Evolutionary conservation across 1,140 invertebrate species (phyloP).

Genomic region (Aporrectodea caliginosa): DNA sequence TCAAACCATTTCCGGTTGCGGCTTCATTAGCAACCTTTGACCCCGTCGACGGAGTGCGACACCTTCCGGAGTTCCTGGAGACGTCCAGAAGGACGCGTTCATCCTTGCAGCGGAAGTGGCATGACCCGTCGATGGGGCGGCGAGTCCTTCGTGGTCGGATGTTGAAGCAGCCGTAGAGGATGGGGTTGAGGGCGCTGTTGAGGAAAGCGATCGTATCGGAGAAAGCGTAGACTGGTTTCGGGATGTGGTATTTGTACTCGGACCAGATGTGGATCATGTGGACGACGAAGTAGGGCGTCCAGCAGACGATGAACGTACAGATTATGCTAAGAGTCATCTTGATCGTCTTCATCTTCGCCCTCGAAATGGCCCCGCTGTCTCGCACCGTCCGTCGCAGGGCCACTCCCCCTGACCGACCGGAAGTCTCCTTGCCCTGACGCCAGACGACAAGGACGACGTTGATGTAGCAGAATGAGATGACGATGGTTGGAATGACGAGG

Average conservation of each 20-base stretch:
- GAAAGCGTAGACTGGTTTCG: conserved; percentile 48
- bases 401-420: conserved; percentile 24
- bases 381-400: conserved; percentile 39
- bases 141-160: conserved; percentile 41
- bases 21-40: background rate
- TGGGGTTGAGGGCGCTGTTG: conserved; percentile 56
- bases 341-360: conserved; percentile 57
- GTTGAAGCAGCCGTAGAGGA: conserved; percentile 57
- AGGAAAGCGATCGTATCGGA: conserved; percentile 55
- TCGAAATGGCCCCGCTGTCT: conserved; percentile 44
- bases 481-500: conserved; percentile 51
- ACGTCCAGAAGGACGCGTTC: no score
- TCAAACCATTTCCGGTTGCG: background rate
- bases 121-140: background rate
- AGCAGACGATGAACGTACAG: conserved; percentile 54
- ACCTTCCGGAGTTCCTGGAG: background rate
- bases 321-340: conserved; percentile 58
- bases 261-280: conserved; percentile 55
- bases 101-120: background rate
- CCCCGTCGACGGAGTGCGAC: background rate
- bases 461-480: conserved; percentile 57
- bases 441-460: conserved; percentile 55
- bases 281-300: conserved; percentile 57
- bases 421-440: conserved; percentile 35
- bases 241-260: conserved; percentile 52